These are phyloP conservation scores for Phorcus lineatus DNA, from an alignment of 2,888 invertebrate genomes.

Conservation along the genomic window DNA sequence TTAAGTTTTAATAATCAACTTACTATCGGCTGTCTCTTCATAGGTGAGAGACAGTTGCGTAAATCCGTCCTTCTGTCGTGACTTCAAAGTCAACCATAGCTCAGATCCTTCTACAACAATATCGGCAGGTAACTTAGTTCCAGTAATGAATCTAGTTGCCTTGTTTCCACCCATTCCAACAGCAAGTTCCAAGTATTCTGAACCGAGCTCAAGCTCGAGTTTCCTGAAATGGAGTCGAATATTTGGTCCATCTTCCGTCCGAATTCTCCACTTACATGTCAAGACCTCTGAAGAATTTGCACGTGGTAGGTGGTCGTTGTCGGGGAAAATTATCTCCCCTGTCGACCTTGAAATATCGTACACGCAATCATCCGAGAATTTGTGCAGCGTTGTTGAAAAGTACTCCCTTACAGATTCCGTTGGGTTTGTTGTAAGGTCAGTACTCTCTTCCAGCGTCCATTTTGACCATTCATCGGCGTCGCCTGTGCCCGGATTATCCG, in stretches of 20 bases:
- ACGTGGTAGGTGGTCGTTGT: neutral
- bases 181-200: slow-evolving; percentile 29
- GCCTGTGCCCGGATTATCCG: neutral
- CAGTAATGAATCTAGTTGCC: slow-evolving; percentile 22
- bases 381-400: neutral
- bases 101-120: slow-evolving; percentile 21
- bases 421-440: neutral
- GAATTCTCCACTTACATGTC: slow-evolving; percentile 26
- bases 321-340: slow-evolving; percentile 21
- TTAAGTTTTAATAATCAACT: neutral
- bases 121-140: slow-evolving; percentile 32
- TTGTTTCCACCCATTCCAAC: slow-evolving; percentile 24
- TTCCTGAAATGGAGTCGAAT: slow-evolving; percentile 22
- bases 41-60: slow-evolving; percentile 29
- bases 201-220: slow-evolving; percentile 23
- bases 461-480: neutral
- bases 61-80: neutral
- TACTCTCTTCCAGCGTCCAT: neutral
- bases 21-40: slow-evolving; percentile 22
- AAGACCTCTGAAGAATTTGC: neutral
- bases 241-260: slow-evolving; percentile 19
- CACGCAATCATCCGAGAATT: slow-evolving; percentile 4
- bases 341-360: slow-evolving; percentile 19
- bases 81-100: slow-evolving; percentile 24
- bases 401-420: neutral